These are phyloP conservation scores for Chlorodrepanis virens DNA, from an alignment of 2,113 vertebrate species.

Conservation along the genomic window DNA sequence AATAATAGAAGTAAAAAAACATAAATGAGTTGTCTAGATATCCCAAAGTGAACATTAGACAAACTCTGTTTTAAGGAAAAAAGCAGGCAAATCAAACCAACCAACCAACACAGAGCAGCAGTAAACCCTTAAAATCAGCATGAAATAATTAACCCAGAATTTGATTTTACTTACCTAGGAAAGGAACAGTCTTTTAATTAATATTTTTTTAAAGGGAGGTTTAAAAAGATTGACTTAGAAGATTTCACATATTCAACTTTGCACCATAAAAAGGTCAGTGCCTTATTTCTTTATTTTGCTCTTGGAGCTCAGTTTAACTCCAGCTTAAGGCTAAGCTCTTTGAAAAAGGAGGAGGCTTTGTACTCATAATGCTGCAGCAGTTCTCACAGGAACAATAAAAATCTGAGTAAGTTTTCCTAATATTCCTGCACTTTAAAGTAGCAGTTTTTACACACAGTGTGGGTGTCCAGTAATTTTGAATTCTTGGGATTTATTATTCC, in stretches of 20 bases:
- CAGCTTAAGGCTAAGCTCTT: background rate
- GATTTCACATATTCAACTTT: background rate
- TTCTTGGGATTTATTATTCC: background rate
- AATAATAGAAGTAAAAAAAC: background rate
- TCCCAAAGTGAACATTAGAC: background rate
- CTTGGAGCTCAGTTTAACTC: background rate
- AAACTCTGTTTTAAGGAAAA: background rate
- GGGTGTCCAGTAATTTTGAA: background rate
- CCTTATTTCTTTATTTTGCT: background rate
- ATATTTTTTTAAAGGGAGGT: background rate
- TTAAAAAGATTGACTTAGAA: background rate
- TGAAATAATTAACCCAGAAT: background rate
- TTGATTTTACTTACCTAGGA: background rate
- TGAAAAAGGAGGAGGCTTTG: background rate
- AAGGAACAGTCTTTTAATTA: background rate
- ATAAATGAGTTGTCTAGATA: background rate
- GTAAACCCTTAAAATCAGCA: background rate
- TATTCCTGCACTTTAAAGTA: background rate
- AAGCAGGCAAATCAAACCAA: background rate
- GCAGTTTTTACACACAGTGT: background rate
- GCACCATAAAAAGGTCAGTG: background rate
- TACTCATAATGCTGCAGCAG: background rate
- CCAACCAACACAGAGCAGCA: background rate
- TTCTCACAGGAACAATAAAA: background rate
- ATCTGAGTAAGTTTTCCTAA: background rate